These are phyloP conservation scores for Ceyx margarethae DNA, from an alignment of 2,113 vertebrate genomes.

Conservation along the genomic window DNA sequence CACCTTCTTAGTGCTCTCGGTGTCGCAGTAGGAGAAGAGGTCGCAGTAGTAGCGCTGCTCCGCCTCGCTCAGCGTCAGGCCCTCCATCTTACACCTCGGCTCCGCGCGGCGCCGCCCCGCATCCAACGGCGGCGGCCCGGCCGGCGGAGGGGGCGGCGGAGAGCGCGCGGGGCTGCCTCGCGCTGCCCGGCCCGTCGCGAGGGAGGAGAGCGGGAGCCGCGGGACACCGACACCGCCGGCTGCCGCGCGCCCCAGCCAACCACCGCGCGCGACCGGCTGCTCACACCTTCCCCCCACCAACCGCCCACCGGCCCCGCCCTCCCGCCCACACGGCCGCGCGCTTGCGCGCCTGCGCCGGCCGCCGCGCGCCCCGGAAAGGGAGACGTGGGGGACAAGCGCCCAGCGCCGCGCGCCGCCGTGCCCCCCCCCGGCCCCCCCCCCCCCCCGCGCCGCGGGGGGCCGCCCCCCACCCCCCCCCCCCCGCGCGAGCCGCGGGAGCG, in stretches of 20 bases:
- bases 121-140: neutral
- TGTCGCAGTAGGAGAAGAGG: slow-evolving; percentile 95
- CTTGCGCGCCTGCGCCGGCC: neutral
- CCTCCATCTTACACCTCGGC: slow-evolving; percentile 83
- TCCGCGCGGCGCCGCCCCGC: neutral
- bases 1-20: slow-evolving; percentile 96
- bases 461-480: too few relatives aligned
- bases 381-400: neutral
- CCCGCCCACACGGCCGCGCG: neutral
- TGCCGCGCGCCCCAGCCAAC: neutral
- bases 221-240: neutral
- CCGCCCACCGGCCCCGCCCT: neutral
- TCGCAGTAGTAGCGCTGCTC: slow-evolving; percentile 98
- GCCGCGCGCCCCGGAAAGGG: neutral
- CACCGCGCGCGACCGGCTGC: neutral
- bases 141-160: neutral
- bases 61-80: slow-evolving; percentile 90
- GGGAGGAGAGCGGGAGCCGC: neutral
- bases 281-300: neutral
- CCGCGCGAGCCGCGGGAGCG: neutral
- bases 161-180: neutral
- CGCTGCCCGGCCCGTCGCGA: neutral
- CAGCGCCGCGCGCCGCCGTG: neutral
- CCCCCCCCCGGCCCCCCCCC: too few relatives aligned
- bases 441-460: neutral